Evolutionary conservation across 2,888 invertebrate species (phyloP).

Genomic region (Ypsolopha sequella): DNA sequence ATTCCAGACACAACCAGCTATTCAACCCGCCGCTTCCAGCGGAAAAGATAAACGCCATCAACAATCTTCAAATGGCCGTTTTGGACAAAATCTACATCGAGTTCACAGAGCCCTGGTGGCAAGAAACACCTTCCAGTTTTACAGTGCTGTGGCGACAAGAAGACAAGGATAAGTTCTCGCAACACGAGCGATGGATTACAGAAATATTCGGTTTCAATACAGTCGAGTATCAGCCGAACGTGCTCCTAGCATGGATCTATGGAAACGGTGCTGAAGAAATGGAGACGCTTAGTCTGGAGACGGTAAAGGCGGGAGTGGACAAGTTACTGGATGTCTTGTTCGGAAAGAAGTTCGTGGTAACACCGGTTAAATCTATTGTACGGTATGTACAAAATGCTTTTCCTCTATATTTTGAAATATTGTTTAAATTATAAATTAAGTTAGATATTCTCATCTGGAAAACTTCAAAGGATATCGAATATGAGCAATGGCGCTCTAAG

Average conservation of each 20-base stretch:
- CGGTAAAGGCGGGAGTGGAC: slow-evolving; percentile 64
- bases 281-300: slow-evolving; percentile 67
- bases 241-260: slow-evolving; percentile 76
- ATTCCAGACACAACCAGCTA: slow-evolving; percentile 52
- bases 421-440: too few relatives aligned
- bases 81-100: slow-evolving; percentile 79
- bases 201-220: slow-evolving; percentile 73
- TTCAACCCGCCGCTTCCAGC: slow-evolving; percentile 71
- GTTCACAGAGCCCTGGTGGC: slow-evolving; percentile 78
- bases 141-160: slow-evolving; percentile 69
- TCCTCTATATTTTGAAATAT: not conserved
- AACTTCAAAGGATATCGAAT: not conserved
- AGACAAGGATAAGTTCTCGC: slow-evolving; percentile 55
- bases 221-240: slow-evolving; percentile 70
- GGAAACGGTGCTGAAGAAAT: slow-evolving; percentile 73
- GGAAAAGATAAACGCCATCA: slow-evolving; percentile 67
- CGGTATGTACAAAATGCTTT: slow-evolving; percentile 41
- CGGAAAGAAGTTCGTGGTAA: slow-evolving; percentile 56
- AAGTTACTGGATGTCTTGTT: slow-evolving; percentile 67
- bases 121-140: slow-evolving; percentile 49
- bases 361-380: slow-evolving; percentile 59
- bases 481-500: too few relatives aligned
- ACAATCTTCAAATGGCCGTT: slow-evolving; percentile 73
- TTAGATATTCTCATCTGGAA: too few relatives aligned
- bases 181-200: slow-evolving; percentile 69